Evolutionary conservation across 2,888 invertebrate species (phyloP).

Genomic region (Drosophila multiciliata): DNA sequence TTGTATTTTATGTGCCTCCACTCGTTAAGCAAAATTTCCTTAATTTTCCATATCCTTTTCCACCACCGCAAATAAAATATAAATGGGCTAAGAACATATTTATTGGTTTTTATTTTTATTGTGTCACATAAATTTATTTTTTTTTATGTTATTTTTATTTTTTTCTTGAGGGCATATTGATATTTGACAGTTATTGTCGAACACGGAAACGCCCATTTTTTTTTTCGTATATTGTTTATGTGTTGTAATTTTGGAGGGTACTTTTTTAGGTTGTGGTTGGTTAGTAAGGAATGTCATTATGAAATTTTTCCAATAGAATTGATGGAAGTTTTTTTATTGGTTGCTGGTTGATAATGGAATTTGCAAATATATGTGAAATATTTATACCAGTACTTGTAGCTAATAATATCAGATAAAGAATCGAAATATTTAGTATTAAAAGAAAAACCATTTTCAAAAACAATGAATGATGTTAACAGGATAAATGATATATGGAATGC

Average conservation of each 20-base stretch:
- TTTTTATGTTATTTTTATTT: constrained; percentile 54
- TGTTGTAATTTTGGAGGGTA: constrained; percentile 37
- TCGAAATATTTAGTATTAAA: neutral
- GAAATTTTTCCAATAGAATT: constrained; percentile 21
- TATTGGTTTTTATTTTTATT: constrained; percentile 77
- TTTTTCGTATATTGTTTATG: constrained; percentile 44
- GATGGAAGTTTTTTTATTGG: constrained; percentile 35
- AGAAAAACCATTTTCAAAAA: neutral
- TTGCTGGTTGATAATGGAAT: constrained; percentile 18
- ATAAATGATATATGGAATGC: neutral
- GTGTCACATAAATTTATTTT: constrained; percentile 68
- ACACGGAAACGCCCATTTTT: constrained; percentile 71
- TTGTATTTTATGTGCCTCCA: constrained; percentile 20
- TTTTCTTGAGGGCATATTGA: constrained; percentile 54
- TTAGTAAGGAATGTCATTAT: constrained; percentile 28
- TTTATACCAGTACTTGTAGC: neutral
- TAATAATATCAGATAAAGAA: neutral
- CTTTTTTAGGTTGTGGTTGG: neutral
- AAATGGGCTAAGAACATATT: constrained; percentile 42
- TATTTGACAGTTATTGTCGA: constrained; percentile 75
- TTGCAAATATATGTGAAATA: constrained; percentile 3
- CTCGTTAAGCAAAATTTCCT: constrained; percentile 27
- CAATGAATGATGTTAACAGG: neutral
- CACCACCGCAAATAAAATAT: constrained; percentile 21
- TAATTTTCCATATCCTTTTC: constrained; percentile 59